A percentile compares a stretch with the other conserved stretches of the same genome.
Evolutionary conservation across 2,797 vertebrate species (phyloP).

Genomic region (Sebastes hubbsi): DNA sequence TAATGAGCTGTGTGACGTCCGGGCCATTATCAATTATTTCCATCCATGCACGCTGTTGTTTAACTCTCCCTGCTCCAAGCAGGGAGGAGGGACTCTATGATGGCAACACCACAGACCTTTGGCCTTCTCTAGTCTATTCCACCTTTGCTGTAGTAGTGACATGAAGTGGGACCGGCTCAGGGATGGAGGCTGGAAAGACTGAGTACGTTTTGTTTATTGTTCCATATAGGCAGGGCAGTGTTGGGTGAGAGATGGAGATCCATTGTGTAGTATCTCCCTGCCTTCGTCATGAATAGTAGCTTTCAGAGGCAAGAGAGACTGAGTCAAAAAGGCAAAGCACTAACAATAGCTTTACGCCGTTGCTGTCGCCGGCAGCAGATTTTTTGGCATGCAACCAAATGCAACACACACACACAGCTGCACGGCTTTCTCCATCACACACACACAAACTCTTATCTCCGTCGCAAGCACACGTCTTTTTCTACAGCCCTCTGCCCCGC

Average conservation of each 20-base stretch:
- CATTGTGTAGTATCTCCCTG: constrained; percentile 78
- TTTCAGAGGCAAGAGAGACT: constrained; percentile 65
- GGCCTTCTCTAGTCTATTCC: constrained; percentile 27
- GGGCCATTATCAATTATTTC: constrained; percentile 54
- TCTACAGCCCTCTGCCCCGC: constrained; percentile 28
- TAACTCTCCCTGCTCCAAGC: constrained; percentile 11
- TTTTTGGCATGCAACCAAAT: constrained; percentile 68
- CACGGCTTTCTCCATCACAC: constrained; percentile 38
- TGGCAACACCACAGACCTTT: constrained; percentile 28
- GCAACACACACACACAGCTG: constrained; percentile 73
- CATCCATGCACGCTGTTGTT: constrained; percentile 43
- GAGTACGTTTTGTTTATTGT: constrained; percentile 77
- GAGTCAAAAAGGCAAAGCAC: constrained; percentile 47
- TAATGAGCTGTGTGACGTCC: constrained; percentile 63
- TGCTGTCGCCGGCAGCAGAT: constrained; percentile 61
- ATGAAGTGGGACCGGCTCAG: constrained; percentile 26
- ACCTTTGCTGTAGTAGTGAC: constrained; percentile 40
- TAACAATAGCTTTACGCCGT: constrained; percentile 77
- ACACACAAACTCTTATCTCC: constrained; percentile 62
- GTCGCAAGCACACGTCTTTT: constrained; percentile 36
- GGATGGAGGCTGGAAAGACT: constrained; percentile 72
- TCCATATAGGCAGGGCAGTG: constrained; percentile 73
- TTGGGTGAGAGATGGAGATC: constrained; percentile 69
- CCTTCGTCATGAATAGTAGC: constrained; percentile 78
- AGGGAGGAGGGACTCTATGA: not conserved